Evolutionary conservation across 2,888 invertebrate species (phyloP).

Genomic region (Calameuta idolon): DNA sequence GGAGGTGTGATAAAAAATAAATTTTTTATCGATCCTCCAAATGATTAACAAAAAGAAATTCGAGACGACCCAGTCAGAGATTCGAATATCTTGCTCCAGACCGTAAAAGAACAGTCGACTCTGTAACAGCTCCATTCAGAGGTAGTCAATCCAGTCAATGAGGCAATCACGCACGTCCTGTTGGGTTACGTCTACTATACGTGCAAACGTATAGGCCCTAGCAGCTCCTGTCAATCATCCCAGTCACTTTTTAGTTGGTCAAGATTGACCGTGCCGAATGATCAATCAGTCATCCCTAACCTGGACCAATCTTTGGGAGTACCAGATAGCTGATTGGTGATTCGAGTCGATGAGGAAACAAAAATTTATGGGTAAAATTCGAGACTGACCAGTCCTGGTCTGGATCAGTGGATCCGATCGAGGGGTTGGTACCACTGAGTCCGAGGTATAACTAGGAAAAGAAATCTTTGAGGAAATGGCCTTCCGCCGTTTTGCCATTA

Average conservation of each 20-base stretch:
- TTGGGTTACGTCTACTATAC: conserved; percentile 32
- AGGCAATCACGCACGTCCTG: conserved; percentile 65
- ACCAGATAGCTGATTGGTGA: not conserved
- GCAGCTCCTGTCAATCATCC: conserved; percentile 29
- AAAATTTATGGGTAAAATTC: not conserved
- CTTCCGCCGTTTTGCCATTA: conserved; percentile 50
- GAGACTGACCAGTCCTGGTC: not conserved
- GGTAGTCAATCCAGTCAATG: conserved; percentile 61
- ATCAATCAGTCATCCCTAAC: not conserved
- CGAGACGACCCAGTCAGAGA: not conserved
- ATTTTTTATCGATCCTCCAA: not conserved
- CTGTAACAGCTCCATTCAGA: conserved; percentile 60
- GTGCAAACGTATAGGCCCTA: conserved; percentile 24
- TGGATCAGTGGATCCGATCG: conserved; percentile 1
- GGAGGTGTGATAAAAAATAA: not conserved
- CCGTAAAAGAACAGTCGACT: conserved; percentile 34
- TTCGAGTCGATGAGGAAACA: not conserved
- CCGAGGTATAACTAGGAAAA: conserved; percentile 11
- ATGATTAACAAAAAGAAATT: not conserved
- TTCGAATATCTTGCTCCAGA: not conserved
- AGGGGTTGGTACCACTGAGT: conserved; percentile 9
- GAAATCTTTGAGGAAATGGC: conserved; percentile 50
- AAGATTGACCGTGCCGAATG: conserved; percentile 1
- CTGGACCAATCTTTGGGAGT: not conserved
- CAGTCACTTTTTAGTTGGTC: conserved; percentile 32